phyloP scores from a whole-genome alignment of 2,888 invertebrate genomes.

The Drosophila lacicola region DNA sequence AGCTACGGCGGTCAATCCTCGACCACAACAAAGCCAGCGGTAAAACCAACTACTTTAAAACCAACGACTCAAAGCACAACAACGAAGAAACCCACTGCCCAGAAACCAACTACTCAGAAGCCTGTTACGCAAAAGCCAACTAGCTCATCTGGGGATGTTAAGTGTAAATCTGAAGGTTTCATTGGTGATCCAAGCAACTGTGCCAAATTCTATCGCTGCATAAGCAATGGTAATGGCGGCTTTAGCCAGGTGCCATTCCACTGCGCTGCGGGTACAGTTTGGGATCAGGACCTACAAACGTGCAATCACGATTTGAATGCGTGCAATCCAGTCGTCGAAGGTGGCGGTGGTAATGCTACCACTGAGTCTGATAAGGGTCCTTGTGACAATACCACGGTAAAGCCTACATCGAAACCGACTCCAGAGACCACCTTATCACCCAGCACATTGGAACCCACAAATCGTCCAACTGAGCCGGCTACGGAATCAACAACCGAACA shows the following conservation, averaged over 20 bases:
- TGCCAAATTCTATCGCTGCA: conserved; percentile 89
- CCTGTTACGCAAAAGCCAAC: conserved; percentile 50
- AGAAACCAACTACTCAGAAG: conserved; percentile 12
- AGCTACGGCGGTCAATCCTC: conserved; percentile 27
- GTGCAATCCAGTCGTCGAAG: conserved; percentile 58
- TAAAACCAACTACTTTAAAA: conserved; percentile 22
- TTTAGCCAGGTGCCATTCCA: conserved; percentile 88
- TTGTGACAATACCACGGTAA: conserved; percentile 37
- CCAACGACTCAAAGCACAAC: conserved; percentile 6
- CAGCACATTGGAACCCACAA: conserved; percentile 29
- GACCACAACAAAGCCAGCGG: conserved; percentile 13
- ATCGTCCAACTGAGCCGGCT: conserved; percentile 16
- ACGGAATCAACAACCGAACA: conserved; percentile 27
- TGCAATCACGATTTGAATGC: conserved; percentile 83
- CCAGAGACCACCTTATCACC: conserved; percentile 36
- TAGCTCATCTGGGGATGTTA: conserved; percentile 62
- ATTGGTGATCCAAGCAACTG: conserved; percentile 86
- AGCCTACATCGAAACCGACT: conserved; percentile 29
- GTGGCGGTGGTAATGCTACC: conserved; percentile 29
- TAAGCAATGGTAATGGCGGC: conserved; percentile 87
- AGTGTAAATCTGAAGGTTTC: conserved; percentile 85
- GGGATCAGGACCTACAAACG: conserved; percentile 86
- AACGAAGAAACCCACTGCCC: conserved; percentile 11
- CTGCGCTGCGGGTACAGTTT: conserved; percentile 89
- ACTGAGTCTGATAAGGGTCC: conserved; percentile 53